These are phyloP conservation scores for Pelochelys cantorii DNA, from an alignment of 2,797 vertebrate species.

Conservation along the genomic window DNA sequence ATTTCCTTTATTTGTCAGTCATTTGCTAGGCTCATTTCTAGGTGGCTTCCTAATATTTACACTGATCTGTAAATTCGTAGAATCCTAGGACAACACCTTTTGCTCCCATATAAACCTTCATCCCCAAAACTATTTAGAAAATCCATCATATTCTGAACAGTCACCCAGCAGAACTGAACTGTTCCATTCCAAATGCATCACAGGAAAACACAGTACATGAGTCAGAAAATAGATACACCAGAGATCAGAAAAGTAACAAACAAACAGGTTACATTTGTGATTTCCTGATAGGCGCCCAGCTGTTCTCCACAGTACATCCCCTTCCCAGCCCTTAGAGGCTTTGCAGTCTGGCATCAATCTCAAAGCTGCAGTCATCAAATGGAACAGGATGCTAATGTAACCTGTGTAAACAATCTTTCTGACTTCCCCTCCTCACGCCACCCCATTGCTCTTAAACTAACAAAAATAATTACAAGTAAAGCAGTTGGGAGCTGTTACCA, in stretches of 20 bases:
- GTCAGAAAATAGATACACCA: conserved; percentile 52
- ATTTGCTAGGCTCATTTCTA: conserved; percentile 17
- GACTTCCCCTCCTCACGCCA: background rate
- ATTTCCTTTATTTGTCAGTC: conserved; percentile 24
- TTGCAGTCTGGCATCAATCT: conserved; percentile 44
- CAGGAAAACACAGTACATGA: conserved; percentile 27
- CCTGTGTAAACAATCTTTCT: conserved; percentile 9
- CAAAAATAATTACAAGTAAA: background rate
- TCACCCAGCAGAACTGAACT: conserved; percentile 35
- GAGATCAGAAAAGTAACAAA: conserved; percentile 60
- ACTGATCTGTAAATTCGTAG: conserved; percentile 38
- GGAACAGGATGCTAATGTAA: conserved; percentile 31
- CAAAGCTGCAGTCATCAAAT: background rate
- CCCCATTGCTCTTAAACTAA: background rate
- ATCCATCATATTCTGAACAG: conserved; percentile 23
- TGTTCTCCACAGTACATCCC: conserved; percentile 55
- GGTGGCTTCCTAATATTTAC: conserved; percentile 37
- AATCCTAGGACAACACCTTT: conserved; percentile 33
- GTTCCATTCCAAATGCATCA: conserved; percentile 59
- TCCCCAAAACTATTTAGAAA: conserved; percentile 54
- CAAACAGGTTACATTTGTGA: conserved; percentile 56
- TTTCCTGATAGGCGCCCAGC: conserved; percentile 60
- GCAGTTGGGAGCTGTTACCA: background rate
- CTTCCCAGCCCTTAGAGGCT: background rate
- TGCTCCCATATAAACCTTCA: conserved; percentile 3